Evolutionary conservation across 1,140 invertebrate genomes (phyloP), one percentile per base, ranked within the genome.

Genomic region (Goniozus legneri): DNA sequence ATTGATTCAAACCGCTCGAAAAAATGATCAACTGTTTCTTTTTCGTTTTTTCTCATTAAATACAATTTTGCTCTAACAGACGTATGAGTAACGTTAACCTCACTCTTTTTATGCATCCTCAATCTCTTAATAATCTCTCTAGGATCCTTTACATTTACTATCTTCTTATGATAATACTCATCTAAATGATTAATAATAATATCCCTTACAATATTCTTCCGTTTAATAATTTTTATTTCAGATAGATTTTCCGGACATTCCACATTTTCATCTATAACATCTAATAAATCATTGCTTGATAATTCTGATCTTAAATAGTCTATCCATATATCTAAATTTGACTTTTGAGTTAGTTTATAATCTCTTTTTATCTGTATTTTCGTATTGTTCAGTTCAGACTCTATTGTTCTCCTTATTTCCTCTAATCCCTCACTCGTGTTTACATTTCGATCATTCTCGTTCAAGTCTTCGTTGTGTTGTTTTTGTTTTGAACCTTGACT

Each of bases 131-230:
- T 30, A 14, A 62, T 60, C 19, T 48, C 33, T 36, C 30, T 41
- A 10, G 58, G 55, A 21, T 63, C 58, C 10, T 27, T 27, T 27
- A 27, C 22, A 15, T 50, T 19, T 18, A 60, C 18, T 22, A 63
- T 56, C 36, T 14, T 60, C 24, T 56, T 54, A 24, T 63, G 60
- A 36, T 60, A 60, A 3, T 46, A 10, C 43, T 57, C 52, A 39
- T 62, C 57, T 45, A 57, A 42, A 21, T 52, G 48, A 50, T 44
- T 56, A 12, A 56, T 54, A n/a, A 57, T 57, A 3, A 56, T 56
- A 21, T 48, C 46, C 42, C 27, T 32, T 8, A 47, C 30, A 1
- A 30, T n/a, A 12, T 21, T 32, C 14, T 47, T 47, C 14, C 27
- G 16, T 21, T 40, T 32, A 1, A 14, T n/a, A n/a, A 4, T 2